phyloP scores from a whole-genome alignment of 1,140 invertebrate genomes.

The Melitaea cinxia region DNA sequence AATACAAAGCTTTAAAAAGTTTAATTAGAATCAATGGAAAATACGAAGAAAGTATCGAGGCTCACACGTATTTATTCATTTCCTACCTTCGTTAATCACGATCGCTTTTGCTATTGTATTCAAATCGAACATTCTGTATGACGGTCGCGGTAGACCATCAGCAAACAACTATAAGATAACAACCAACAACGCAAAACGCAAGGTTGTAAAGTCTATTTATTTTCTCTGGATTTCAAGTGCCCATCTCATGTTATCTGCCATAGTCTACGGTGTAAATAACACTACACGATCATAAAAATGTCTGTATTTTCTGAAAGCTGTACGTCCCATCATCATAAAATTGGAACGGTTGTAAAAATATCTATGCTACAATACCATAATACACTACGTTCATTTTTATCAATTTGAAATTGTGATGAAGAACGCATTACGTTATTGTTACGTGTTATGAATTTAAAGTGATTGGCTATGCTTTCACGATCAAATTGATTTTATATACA shows the following conservation, averaged over 20 bases:
- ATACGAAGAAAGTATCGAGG: background rate
- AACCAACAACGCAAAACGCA: background rate
- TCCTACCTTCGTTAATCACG: constrained; percentile 9
- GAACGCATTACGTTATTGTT: constrained; percentile 11
- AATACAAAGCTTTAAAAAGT: background rate
- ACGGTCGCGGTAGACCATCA: constrained; percentile 1
- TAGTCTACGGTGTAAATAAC: constrained; percentile 27
- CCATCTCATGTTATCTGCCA: background rate
- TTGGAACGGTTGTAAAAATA: constrained; percentile 53
- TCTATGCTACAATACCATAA: constrained; percentile 46
- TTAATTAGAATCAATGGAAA: background rate
- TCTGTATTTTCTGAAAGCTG: constrained; percentile 56
- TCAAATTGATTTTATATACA: background rate
- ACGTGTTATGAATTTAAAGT: background rate
- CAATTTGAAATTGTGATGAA: constrained; percentile 32
- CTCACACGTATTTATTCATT: background rate
- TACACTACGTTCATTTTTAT: constrained; percentile 45
- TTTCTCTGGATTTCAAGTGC: constrained; percentile 24
- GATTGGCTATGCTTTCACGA: constrained; percentile 1
- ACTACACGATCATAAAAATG: constrained; percentile 55
- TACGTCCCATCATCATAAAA: constrained; percentile 64
- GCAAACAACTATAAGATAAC: background rate
- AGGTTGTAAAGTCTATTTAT: constrained; percentile 22
- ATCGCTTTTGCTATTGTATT: constrained; percentile 22
- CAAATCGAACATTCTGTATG: constrained; percentile 15